Evolutionary conservation across 2,797 vertebrate genomes (phyloP), one percentile per base, ranked within the genome.

Genomic region (Oceanodroma leucorhoa): DNA sequence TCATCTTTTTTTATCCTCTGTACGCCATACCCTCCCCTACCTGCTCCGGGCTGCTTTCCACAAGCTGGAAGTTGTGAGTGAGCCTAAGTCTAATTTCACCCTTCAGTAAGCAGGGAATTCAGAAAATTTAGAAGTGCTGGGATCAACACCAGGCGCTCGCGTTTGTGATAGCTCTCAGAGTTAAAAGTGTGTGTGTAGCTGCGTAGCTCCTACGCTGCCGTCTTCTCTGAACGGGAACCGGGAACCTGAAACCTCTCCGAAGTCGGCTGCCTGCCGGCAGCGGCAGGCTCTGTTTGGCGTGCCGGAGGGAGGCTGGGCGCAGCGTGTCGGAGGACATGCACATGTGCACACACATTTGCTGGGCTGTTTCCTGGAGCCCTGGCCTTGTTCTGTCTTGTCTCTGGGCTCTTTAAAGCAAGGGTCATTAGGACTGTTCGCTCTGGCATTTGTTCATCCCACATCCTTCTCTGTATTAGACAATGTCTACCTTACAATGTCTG

Each of bases 341-440:
- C 77, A n/a, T 75, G 93, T 95, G 81, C 9, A 10, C 26, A 18
- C 84, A 57, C 75, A 50, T 87, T 89, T 1, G 3, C 77, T 19
- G n/a, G 41, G 62, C 82, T 66, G 72, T 57, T 88, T 96, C 93
- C 94, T 58, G 70, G 93, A 91, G 93, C 65, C 40, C 70, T 48
- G 80, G 77, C 78, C 67, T 34, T 97, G 95, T 94, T 93, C 95
- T 84, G 85, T 94, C 95, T 96, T 96, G 94, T 95, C 90, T 91
- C 83, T 70, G 87, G 87, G 77, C 87, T 94, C 80, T 71, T 84
- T 79, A 94, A 89, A 3, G 10, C 18, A 16, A 82, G 64, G 96
- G 94, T 96, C 95, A 87, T 94, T 93, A 94, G 87, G 90, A 41
- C 89, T 88, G 65, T 67, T 96, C 38, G 0, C 71, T 66, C 89